phyloP scores from a whole-genome alignment of 2,113 vertebrate species.

The Crotalus helleri region DNA sequence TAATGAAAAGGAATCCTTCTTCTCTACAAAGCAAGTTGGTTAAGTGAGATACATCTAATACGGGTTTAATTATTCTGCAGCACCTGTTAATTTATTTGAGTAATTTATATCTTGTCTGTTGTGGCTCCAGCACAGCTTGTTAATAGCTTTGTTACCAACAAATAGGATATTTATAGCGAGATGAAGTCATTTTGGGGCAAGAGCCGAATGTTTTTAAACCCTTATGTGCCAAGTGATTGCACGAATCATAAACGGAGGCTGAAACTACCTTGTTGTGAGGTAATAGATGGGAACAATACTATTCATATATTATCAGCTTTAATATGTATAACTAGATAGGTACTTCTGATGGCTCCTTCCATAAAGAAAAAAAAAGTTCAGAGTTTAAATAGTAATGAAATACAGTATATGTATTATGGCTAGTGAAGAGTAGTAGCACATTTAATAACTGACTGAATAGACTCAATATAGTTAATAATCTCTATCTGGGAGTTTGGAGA shows the following conservation, averaged over 20 bases:
- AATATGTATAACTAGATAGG: not conserved
- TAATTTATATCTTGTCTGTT: constrained; percentile 25
- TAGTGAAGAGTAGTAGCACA: not conserved
- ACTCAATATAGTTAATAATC: not conserved
- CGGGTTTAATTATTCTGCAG: constrained; percentile 8
- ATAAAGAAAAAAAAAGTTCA: not conserved
- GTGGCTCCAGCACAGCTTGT: constrained; percentile 2
- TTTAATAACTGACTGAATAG: not conserved
- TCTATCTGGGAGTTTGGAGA: not conserved
- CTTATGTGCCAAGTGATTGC: not conserved
- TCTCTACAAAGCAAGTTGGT: constrained; percentile 27
- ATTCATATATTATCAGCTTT: not conserved
- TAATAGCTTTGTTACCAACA: constrained; percentile 5
- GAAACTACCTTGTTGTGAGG: not conserved
- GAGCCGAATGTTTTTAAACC: not conserved
- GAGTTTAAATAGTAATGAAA: not conserved
- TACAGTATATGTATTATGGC: not conserved
- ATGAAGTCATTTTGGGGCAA: not conserved
- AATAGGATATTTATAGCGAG: constrained; percentile 7
- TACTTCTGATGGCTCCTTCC: not conserved
- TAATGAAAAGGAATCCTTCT: constrained; percentile 12
- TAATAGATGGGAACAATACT: not conserved
- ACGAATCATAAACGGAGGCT: not conserved
- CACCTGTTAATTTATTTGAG: constrained; percentile 16
- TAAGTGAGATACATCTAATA: not conserved